Evolutionary conservation across 2,888 invertebrate species (phyloP).

Genomic region (Callyntrura guangdongensis): DNA sequence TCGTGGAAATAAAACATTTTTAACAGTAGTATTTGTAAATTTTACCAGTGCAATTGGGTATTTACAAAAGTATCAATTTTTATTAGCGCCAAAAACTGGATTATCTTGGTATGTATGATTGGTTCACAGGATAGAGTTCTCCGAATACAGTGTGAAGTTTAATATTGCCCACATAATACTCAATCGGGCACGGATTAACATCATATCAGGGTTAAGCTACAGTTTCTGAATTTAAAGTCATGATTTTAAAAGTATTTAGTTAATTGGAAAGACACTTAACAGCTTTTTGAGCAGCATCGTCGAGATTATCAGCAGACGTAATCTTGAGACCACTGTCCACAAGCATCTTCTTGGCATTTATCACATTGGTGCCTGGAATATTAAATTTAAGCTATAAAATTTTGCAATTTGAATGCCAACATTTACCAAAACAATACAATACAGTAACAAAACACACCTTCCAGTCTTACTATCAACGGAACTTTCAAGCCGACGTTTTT

Average conservation of each 20-base stretch:
- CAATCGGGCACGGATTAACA: neutral
- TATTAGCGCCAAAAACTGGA: slow-evolving; percentile 53
- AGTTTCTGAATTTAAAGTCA: neutral
- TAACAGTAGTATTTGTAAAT: neutral
- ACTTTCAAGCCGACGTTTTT: slow-evolving; percentile 92
- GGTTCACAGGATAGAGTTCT: neutral
- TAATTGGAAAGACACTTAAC: slow-evolving; percentile 87
- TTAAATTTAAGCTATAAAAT: neutral
- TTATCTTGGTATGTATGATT: slow-evolving; percentile 29
- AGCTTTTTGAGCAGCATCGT: slow-evolving; percentile 96
- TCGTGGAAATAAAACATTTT: neutral
- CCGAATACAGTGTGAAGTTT: too few relatives aligned
- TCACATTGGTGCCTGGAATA: slow-evolving; percentile 92
- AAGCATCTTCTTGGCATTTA: slow-evolving; percentile 93
- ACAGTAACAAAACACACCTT: slow-evolving; percentile 89
- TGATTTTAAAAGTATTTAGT: neutral
- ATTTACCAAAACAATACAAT: neutral
- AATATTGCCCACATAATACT: neutral
- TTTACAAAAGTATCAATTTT: slow-evolving; percentile 52
- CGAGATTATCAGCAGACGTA: slow-evolving; percentile 93
- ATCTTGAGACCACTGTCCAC: slow-evolving; percentile 94
- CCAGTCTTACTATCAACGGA: slow-evolving; percentile 97
- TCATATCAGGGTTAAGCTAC: slow-evolving; percentile 3
- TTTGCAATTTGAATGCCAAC: neutral
- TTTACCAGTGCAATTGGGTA: neutral